These are phyloP conservation scores for Oryzias celebensis DNA, from an alignment of 2,113 vertebrate genomes.

Conservation along the genomic window DNA sequence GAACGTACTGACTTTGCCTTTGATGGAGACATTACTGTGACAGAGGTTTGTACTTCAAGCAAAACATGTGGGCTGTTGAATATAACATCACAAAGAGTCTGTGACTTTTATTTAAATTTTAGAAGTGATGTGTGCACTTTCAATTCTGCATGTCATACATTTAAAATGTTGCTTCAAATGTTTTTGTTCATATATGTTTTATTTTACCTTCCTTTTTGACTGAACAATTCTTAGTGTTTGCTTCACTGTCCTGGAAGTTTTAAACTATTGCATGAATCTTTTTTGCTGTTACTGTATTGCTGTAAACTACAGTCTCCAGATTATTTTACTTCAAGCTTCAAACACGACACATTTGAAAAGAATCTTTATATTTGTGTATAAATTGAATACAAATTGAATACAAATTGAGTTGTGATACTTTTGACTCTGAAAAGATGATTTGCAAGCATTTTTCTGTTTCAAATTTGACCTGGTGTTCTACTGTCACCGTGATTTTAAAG, in stretches of 20 bases:
- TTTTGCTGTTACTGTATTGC: too few relatives aligned
- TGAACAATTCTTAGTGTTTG: background rate
- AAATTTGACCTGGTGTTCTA: too few relatives aligned
- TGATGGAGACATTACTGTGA: constrained; percentile 91
- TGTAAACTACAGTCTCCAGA: too few relatives aligned
- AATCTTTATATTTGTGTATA: too few relatives aligned
- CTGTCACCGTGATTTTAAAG: too few relatives aligned
- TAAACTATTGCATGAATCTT: background rate
- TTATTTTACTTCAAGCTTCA: too few relatives aligned
- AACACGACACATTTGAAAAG: too few relatives aligned
- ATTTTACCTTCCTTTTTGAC: background rate
- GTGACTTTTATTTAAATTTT: background rate
- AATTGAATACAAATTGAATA: too few relatives aligned
- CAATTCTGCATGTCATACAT: constrained; percentile 13
- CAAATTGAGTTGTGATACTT: too few relatives aligned
- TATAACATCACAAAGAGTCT: constrained; percentile 2
- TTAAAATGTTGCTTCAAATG: background rate
- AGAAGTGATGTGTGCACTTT: background rate
- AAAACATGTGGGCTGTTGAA: background rate
- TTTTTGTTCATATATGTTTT: background rate
- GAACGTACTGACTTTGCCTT: constrained; percentile 92
- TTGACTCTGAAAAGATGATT: too few relatives aligned
- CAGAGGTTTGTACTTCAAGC: constrained; percentile 86
- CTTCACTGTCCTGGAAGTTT: constrained; percentile 9
- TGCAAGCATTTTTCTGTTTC: too few relatives aligned